Conservation (phyloP, 2,888 invertebrate species). For the Pristionchus exspectatus region DNA sequence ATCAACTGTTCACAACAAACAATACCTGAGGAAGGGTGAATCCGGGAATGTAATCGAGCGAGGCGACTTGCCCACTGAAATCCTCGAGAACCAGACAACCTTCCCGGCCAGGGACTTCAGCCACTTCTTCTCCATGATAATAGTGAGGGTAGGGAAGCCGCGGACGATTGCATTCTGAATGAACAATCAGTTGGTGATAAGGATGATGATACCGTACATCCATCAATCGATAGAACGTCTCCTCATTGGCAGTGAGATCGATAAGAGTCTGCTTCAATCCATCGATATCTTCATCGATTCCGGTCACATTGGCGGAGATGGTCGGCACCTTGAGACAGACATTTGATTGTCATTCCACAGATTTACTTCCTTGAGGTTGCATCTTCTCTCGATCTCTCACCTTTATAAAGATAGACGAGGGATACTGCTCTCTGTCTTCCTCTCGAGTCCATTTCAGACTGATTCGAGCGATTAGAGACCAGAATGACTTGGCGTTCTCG, state of each 20-base stretch:
- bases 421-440: slow-evolving; percentile 13
- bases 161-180: slow-evolving; percentile 1
- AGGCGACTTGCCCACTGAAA: slow-evolving; percentile 32
- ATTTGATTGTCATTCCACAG: background rate
- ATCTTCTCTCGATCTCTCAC: background rate
- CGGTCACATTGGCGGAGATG: background rate
- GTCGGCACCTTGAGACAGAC: slow-evolving; percentile 21
- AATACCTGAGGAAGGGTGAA: slow-evolving; percentile 51
- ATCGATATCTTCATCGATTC: background rate
- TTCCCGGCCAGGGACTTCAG: background rate
- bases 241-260: slow-evolving; percentile 49
- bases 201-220: slow-evolving; percentile 8
- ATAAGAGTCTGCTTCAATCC: slow-evolving; percentile 28
- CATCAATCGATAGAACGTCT: slow-evolving; percentile 34
- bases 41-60: slow-evolving; percentile 54
- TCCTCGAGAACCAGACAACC: slow-evolving; percentile 53
- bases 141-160: slow-evolving; percentile 52
- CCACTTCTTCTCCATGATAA: slow-evolving; percentile 42
- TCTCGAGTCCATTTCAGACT: slow-evolving; percentile 39
- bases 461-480: slow-evolving; percentile 51
- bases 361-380: too few species aligned
- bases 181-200: background rate
- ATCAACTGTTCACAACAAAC: background rate
- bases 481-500: slow-evolving; percentile 54
- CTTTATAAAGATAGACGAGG: slow-evolving; percentile 52